Base-by-base conservation (phyloP, 2,113 vertebrate species). In the Prionailurus bengalensis region DNA sequence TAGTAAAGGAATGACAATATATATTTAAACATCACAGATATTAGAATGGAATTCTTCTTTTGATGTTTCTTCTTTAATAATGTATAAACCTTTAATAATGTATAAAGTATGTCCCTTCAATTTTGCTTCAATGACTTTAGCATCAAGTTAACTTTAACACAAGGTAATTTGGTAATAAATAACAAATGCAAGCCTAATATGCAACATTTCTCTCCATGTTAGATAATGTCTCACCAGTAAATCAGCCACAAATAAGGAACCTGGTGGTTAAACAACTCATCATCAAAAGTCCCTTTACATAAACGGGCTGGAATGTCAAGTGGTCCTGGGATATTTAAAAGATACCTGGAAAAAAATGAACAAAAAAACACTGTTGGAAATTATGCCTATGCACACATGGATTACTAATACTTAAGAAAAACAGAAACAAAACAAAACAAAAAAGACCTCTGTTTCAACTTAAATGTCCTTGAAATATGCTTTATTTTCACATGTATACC, bases 191-290 rank as follows among this genome's bases (percentile, higher is more conserved):
- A 63, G 87, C 63, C 21, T 39, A 96, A 3, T 1, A 97, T 65
- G 33, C 42, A 96, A 58, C 23, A 95, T 93, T 89, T 97, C 86
- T 97, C 36, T 97, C 96, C 91, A 97, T 3, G 92, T 23, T 42
- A 73, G 25, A 89, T 74, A 91, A 97, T 97, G 58, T 89, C 99
- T 99, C 97, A 99, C 99, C 99, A 99, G 98, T 99, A 99, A 23
- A 99, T 98, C 74, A 99, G 99, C 98, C 99, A 99, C 33, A 99
- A 98, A 98, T 99, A 99, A 0, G 99, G 99, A 89, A 98, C 99
- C 98, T 99, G 99, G 94, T 99, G 98, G 79, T 97, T 97, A 73
- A 99, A 98, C 92, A 99, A 95, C 81, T 99, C 99, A 93, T 99
- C 99, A 95, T 99, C 99, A 86, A 99, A 98, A 76, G 99, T 98